Evolutionary conservation across 2,797 vertebrate species (phyloP), one percentile per base, ranked within the genome.

Genomic region (Rhyacichthys aspro): DNA sequence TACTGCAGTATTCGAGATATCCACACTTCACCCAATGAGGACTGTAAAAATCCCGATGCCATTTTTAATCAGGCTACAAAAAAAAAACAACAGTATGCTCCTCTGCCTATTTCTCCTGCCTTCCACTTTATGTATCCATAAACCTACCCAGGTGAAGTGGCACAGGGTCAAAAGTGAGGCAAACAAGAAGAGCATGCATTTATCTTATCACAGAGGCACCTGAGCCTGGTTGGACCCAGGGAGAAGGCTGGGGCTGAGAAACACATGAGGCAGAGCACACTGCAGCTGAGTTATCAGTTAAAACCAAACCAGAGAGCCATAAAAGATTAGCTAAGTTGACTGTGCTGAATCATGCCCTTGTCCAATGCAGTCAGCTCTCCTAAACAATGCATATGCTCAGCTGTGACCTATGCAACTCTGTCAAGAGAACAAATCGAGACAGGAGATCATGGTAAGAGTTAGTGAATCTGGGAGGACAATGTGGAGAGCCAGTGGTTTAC

Each of bases 1-100:
- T 87, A 88, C 86, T 79, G 55, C 46, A 86, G 44, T 56, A 84
- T 76, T 6, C 9, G 72, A 66, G 78, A 43, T 55, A 87, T 83
- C 84, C 78, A 84, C 50, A 87, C 78, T 53, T 89, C 81, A 58
- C 67, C 72, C 33, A 81, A 10, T 7, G 72, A 72, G 9, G 60
- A 70, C 44, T 79, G 77, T 65, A 89, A 79, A 79, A 71, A 63
- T 12, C 76, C 63, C 55, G 63, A 67, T 6, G 84, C 78, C 89
- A 88, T 90, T 58, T 23, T 43, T 43, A 23, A 5, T 37, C 5
- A 33, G n/a, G 3, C 49, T 23, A 53, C 33, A 19, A n/a, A 33
- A 59, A 11, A 58, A 16, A 43, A 52, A 7, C 17, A 33, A 33
- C 42, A 14, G 39, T 12, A 17, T 43, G 6, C 37, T 56, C 50